phyloP scores from a whole-genome alignment of 2,888 invertebrate species.

The Cistogaster globosa region DNA sequence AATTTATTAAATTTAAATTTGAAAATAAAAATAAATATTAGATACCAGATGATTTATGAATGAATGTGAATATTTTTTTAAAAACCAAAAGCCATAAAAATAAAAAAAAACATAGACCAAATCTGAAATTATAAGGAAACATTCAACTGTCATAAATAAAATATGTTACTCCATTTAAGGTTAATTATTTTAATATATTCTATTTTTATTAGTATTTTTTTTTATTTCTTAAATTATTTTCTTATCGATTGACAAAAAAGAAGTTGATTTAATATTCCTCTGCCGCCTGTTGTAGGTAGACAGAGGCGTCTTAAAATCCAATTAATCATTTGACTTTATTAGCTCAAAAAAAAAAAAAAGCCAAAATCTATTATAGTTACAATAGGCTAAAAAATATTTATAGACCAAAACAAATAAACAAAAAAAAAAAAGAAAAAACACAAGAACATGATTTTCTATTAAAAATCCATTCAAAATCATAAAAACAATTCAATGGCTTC shows the following conservation, averaged over 20 bases:
- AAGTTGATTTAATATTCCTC: conserved; percentile 63
- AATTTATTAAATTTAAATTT: too few species aligned
- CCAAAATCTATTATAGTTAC: conserved; percentile 31
- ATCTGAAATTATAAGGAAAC: background rate
- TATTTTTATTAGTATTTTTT: conserved; percentile 12
- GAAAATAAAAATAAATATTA: too few species aligned
- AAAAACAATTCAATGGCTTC: conserved; percentile 19
- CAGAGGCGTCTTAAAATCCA: conserved; percentile 64
- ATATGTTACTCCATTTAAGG: background rate
- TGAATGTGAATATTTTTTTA: too few species aligned
- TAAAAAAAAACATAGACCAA: too few species aligned
- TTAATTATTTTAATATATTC: conserved; percentile 34
- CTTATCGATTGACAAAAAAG: conserved; percentile 36
- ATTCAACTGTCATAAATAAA: conserved; percentile 30
- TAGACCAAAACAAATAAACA: conserved; percentile 40
- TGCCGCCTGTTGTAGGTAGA: conserved; percentile 43
- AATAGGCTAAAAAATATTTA: conserved; percentile 59
- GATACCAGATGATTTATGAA: too few species aligned
- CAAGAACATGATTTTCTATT: conserved; percentile 68
- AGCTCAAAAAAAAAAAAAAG: conserved; percentile 36
- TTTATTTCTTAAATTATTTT: conserved; percentile 25
- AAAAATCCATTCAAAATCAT: conserved; percentile 51
- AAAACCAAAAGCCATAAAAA: too few species aligned
- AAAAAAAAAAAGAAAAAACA: conserved; percentile 4
- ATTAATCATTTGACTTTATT: conserved; percentile 68